Evolutionary conservation across 1,140 invertebrate genomes (phyloP).

Genomic region (Drosophila kanapiae): DNA sequence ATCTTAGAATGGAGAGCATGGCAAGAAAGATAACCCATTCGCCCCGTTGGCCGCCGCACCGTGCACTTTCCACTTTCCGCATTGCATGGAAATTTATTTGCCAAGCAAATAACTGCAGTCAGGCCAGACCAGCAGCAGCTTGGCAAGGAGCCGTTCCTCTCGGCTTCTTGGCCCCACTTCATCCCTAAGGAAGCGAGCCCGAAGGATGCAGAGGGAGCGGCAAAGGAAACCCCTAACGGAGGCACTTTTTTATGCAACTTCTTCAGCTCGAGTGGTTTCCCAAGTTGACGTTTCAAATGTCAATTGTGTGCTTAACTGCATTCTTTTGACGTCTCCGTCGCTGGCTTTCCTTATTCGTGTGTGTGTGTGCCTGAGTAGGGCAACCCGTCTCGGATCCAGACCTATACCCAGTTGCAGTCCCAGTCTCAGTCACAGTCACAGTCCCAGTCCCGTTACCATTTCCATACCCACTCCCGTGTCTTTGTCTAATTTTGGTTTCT

Average conservation of each 20-base stretch:
- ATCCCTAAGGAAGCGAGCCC: conserved; percentile 34
- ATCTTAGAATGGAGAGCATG: conserved; percentile 76
- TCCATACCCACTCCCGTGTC: conserved; percentile 31
- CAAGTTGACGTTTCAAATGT: conserved; percentile 84
- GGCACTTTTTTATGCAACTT: conserved; percentile 84
- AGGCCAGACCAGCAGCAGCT: conserved; percentile 1
- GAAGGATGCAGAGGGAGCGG: conserved; percentile 1
- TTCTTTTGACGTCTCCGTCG: conserved; percentile 72
- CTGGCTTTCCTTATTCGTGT: conserved; percentile 72
- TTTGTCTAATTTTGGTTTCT: conserved; percentile 78
- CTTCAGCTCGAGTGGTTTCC: conserved; percentile 81
- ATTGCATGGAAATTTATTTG: conserved; percentile 80
- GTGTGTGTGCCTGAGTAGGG: conserved; percentile 45
- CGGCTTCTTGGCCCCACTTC: conserved; percentile 39
- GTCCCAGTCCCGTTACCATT: conserved; percentile 12
- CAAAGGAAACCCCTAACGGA: conserved; percentile 76
- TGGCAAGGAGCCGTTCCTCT: conserved; percentile 18
- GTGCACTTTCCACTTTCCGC: conserved; percentile 30
- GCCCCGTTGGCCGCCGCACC: conserved; percentile 54
- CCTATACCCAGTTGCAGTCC: background rate
- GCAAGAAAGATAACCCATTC: conserved; percentile 81
- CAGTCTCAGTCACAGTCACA: conserved; percentile 14
- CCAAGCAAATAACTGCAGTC: conserved; percentile 78
- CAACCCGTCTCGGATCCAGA: conserved; percentile 40
- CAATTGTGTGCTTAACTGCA: conserved; percentile 85